Evolutionary conservation across 1,140 invertebrate genomes (phyloP).

Genomic region (Periplaneta americana): DNA sequence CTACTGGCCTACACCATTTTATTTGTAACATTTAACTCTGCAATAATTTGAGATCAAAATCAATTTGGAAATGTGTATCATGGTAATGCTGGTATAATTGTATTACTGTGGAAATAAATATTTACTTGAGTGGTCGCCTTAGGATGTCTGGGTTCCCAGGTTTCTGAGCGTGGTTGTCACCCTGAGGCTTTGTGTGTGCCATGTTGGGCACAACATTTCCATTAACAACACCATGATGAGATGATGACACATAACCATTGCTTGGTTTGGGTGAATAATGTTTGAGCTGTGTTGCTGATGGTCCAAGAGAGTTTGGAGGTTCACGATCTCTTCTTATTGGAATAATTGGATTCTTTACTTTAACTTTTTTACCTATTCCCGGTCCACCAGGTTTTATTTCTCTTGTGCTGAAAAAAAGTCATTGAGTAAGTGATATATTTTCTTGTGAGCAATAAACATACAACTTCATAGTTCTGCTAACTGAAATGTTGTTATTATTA

Average conservation of each 20-base stretch:
- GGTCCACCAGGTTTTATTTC: constrained; percentile 86
- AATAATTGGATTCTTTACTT: constrained; percentile 32
- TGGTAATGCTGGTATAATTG: too few relatives aligned
- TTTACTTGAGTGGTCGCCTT: constrained; percentile 62
- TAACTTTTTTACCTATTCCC: constrained; percentile 78
- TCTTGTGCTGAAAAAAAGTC: constrained; percentile 62
- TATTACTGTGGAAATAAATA: too few relatives aligned
- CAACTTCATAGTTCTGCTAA: too few relatives aligned
- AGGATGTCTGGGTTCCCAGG: constrained; percentile 53
- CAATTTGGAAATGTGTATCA: too few relatives aligned
- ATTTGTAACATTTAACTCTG: too few relatives aligned
- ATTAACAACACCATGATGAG: neutral
- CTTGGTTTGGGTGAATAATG: constrained; percentile 27
- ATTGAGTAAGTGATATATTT: neutral
- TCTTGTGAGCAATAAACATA: too few relatives aligned
- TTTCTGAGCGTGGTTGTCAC: constrained; percentile 25
- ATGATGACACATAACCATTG: constrained; percentile 25
- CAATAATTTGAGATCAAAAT: too few relatives aligned
- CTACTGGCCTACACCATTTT: too few relatives aligned
- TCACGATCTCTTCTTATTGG: constrained; percentile 19
- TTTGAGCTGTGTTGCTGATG: neutral
- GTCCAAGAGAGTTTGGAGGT: constrained; percentile 27
- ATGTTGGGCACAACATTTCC: neutral
- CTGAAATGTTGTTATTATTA: constrained; percentile 31
- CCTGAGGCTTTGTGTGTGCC: constrained; percentile 21